Evolutionary conservation across 2,113 vertebrate species (phyloP), one percentile per base, ranked within the genome.

Genomic region (Halcyon malimbica): DNA sequence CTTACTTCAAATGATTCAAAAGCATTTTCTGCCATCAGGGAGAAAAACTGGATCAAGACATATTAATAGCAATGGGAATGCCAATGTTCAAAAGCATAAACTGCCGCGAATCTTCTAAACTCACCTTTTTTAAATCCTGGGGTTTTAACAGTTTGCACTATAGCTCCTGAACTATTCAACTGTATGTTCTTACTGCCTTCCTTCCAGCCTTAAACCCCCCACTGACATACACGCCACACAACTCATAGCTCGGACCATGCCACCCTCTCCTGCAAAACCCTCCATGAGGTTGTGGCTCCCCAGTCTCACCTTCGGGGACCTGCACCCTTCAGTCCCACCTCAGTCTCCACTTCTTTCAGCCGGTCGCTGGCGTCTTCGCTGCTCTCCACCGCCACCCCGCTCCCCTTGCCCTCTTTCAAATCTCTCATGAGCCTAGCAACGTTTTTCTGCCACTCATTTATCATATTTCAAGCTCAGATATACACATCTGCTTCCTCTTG

Each of bases 401-500:
- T 56, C 93, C 91, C 75, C 5, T 53, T 60, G 53, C 76, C 84
- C 81, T 56, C 91, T 60, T 83, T 68, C 78, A 93, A 88, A 95
- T 95, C 92, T 96, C 10, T 2, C 87, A 35, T 35, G 92, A 96
- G 89, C 93, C 94, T 93, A 91, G 94, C 91, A 96, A 95, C 82
- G n/a, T 94, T 96, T 76, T 93, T 93, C 92, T 96, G 95, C 85
- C 85, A 73, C 91, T 96, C 93, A 83, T 94, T 96, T 96, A 96
- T 96, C 93, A 69, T 83, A 67, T 96, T 90, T 93, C 93, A 80
- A 91, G 90, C 92, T 91, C 94, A 57, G 62, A 95, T 85, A 94
- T 48, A 96, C 87, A 93, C 93, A 96, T 91, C 96, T 15, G n/a
- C 84, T 91, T 94, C 59, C 82, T 82, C 93, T 96, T 94, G 84